These are phyloP conservation scores for Geotrypetes seraphini DNA, from an alignment of 2,797 vertebrate genomes.

Conservation along the genomic window DNA sequence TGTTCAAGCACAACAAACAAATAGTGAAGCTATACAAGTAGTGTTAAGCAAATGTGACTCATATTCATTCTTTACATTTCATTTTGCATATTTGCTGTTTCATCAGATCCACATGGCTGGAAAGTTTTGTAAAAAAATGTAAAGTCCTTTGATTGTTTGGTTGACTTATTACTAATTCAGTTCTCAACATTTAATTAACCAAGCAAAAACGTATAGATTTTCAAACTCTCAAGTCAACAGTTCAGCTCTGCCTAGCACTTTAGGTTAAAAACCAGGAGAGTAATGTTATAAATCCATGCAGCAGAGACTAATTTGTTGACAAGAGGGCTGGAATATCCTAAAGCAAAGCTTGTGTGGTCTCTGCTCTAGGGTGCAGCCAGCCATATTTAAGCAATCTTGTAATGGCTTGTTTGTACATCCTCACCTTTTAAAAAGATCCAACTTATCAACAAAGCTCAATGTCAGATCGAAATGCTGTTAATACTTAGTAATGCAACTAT, in stretches of 20 bases:
- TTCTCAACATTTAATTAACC: constrained; percentile 6
- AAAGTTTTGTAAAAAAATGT: constrained; percentile 1
- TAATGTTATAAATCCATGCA: constrained; percentile 1
- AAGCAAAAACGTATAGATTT: constrained; percentile 6
- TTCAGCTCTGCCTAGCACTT: background rate
- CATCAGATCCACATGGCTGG: background rate
- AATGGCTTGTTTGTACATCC: background rate
- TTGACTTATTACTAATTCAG: background rate
- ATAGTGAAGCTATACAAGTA: too few species aligned
- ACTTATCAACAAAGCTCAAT: background rate
- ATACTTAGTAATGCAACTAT: too few species aligned
- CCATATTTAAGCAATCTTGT: background rate
- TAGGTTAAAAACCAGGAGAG: constrained; percentile 2
- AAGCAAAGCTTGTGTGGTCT: constrained; percentile 19
- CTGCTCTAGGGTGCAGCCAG: background rate
- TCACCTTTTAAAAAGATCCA: background rate
- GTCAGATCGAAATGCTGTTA: background rate
- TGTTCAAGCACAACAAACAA: too few species aligned
- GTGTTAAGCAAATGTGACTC: constrained; percentile 3
- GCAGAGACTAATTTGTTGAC: constrained; percentile 13
- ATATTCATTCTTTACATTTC: too few species aligned
- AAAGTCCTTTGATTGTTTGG: constrained; percentile 4
- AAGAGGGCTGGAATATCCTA: constrained; percentile 17
- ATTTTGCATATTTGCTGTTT: too few species aligned
- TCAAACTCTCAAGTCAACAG: background rate